Evolutionary conservation across 2,888 invertebrate genomes (phyloP).

Genomic region (Heliconius ethilla): DNA sequence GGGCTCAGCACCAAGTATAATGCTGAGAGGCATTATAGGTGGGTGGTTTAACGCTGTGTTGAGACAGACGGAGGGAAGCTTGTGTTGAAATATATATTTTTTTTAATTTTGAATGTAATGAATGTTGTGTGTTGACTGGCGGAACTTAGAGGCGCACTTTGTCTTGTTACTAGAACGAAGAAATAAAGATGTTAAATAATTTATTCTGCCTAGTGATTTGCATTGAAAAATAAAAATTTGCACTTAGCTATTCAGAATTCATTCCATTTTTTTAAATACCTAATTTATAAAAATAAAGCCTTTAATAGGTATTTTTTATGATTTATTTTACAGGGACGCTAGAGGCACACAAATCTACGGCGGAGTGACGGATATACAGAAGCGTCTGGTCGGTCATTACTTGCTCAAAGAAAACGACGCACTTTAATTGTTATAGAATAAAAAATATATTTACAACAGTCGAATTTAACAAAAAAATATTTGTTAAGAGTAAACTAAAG

Average conservation of each 20-base stretch:
- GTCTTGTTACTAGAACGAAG: too few relatives aligned
- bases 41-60: not conserved
- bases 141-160: too few relatives aligned
- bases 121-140: not conserved
- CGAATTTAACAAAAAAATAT: constrained; percentile 3
- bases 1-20: constrained; percentile 86
- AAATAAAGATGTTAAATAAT: not conserved
- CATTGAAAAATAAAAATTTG: too few relatives aligned
- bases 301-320: not conserved
- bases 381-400: constrained; percentile 85
- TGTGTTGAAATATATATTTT: not conserved
- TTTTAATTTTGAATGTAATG: not conserved
- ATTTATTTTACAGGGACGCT: constrained; percentile 81
- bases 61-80: not conserved
- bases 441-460: not conserved
- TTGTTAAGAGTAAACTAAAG: not conserved
- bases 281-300: too few relatives aligned
- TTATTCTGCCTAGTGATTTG: not conserved
- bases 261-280: too few relatives aligned
- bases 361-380: constrained; percentile 89
- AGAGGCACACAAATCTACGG: constrained; percentile 91
- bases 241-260: too few relatives aligned
- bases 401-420: constrained; percentile 84
- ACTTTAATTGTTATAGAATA: constrained; percentile 53
- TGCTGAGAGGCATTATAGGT: constrained; percentile 88